A percentile compares a stretch with the other conserved stretches of the same genome.
Conservation (phyloP, 2,113 vertebrate species). For the Thymallus thymallus region DNA sequence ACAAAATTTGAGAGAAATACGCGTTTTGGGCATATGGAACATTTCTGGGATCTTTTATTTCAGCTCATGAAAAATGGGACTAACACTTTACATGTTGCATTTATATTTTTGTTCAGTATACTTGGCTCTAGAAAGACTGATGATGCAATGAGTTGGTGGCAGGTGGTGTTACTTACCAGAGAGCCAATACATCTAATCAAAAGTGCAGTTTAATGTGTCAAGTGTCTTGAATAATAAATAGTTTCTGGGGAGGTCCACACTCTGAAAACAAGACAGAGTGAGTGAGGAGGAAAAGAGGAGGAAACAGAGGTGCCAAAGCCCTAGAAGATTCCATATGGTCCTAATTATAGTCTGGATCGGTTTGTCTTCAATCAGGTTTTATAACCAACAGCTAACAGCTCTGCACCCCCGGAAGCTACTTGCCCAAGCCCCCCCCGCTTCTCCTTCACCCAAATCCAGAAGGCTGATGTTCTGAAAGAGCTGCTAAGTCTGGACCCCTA, state of each 20-base stretch:
- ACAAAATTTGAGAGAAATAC: too few species aligned
- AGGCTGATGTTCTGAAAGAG: too few species aligned
- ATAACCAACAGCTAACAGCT: too few species aligned
- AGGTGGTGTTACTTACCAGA: not conserved
- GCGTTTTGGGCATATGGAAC: too few species aligned
- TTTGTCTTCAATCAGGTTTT: slow-evolving; percentile 13
- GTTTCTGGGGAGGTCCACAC: slow-evolving; percentile 38
- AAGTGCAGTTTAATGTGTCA: not conserved
- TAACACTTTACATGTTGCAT: too few species aligned
- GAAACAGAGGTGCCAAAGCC: slow-evolving; percentile 18
- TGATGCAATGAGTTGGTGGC: not conserved
- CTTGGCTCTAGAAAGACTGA: not conserved
- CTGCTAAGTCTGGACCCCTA: too few species aligned
- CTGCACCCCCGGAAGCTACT: too few species aligned
- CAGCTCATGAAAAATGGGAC: too few species aligned
- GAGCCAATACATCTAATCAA: not conserved
- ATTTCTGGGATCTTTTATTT: too few species aligned
- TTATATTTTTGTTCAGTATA: too few species aligned
- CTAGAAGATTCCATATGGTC: slow-evolving; percentile 56
- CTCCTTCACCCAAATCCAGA: too few species aligned
- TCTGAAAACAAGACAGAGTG: slow-evolving; percentile 8
- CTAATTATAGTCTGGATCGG: slow-evolving; percentile 46
- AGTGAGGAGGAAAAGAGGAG: slow-evolving; percentile 14
- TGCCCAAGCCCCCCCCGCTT: too few species aligned
- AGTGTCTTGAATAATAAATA: slow-evolving; percentile 29